A percentile compares a stretch with the other conserved stretches of the same genome.
Evolutionary conservation across 1,140 invertebrate species (phyloP).

Genomic region (Olivierus martensii): DNA sequence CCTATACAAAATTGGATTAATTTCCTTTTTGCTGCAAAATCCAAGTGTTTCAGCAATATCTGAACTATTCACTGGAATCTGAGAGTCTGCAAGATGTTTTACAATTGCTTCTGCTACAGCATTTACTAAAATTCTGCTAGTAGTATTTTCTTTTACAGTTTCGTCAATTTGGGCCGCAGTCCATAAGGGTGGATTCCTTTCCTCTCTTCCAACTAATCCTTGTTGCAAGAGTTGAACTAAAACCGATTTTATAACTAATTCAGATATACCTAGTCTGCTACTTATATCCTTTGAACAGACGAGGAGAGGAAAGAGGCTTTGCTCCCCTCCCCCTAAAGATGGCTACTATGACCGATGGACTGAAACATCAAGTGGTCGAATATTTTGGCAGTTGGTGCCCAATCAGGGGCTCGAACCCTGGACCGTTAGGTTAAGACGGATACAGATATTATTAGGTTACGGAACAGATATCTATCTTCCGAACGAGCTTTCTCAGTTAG

Average conservation of each 20-base stretch:
- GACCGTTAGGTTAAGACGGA: too few species aligned
- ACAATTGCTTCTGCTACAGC: slow-evolving; percentile 15
- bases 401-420: too few species aligned
- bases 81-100: slow-evolving; percentile 15
- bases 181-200: not conserved
- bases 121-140: slow-evolving; percentile 18
- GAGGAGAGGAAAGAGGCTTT: not conserved
- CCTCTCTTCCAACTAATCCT: not conserved
- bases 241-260: not conserved
- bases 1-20: slow-evolving; percentile 24
- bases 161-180: too few species aligned
- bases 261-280: not conserved
- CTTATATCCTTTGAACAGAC: not conserved
- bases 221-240: not conserved
- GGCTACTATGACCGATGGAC: slow-evolving; percentile 15
- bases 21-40: slow-evolving; percentile 22
- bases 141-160: slow-evolving; percentile 16
- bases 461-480: too few species aligned
- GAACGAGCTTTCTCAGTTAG: too few species aligned
- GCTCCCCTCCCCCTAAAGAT: slow-evolving; percentile 8
- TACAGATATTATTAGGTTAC: too few species aligned
- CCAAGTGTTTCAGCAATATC: slow-evolving; percentile 23
- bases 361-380: slow-evolving; percentile 15
- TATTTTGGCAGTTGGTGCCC: slow-evolving; percentile 13
- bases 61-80: slow-evolving; percentile 19